Conservation (phyloP, 2,113 vertebrate genomes). For the Sander lucioperca region DNA sequence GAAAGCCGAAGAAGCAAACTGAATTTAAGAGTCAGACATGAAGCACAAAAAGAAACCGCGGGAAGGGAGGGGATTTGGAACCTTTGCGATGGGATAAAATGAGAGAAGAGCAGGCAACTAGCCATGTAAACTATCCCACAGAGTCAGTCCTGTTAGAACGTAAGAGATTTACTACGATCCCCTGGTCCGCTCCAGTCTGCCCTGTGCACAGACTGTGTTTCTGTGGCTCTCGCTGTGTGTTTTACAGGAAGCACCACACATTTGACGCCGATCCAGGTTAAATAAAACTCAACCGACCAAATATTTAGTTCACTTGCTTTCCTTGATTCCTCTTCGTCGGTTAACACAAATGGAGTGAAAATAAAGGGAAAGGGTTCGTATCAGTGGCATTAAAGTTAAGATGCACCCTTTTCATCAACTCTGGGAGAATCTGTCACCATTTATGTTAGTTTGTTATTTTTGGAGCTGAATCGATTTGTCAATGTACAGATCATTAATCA, state of each 20-base stretch:
- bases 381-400: neutral
- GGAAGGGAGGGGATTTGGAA: conserved; percentile 54
- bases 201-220: conserved; percentile 18
- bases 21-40: conserved; percentile 69
- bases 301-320: conserved; percentile 21
- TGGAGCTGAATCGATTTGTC: neutral
- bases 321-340: neutral
- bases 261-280: conserved; percentile 28
- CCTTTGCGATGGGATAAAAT: conserved; percentile 69
- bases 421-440: too few relatives aligned
- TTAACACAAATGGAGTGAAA: conserved; percentile 10
- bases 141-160: conserved; percentile 59
- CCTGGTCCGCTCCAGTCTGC: conserved; percentile 45
- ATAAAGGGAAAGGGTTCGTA: neutral
- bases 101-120: conserved; percentile 63
- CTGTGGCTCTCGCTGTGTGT: conserved; percentile 36
- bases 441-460: neutral
- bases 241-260: conserved; percentile 42
- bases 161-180: conserved; percentile 72
- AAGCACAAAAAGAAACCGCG: conserved; percentile 66
- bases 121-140: conserved; percentile 74
- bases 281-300: conserved; percentile 34
- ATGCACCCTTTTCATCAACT: neutral
- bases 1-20: conserved; percentile 35
- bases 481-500: too few relatives aligned